Base-by-base conservation (phyloP, 2,113 vertebrate genomes). In the Parus major region DNA sequence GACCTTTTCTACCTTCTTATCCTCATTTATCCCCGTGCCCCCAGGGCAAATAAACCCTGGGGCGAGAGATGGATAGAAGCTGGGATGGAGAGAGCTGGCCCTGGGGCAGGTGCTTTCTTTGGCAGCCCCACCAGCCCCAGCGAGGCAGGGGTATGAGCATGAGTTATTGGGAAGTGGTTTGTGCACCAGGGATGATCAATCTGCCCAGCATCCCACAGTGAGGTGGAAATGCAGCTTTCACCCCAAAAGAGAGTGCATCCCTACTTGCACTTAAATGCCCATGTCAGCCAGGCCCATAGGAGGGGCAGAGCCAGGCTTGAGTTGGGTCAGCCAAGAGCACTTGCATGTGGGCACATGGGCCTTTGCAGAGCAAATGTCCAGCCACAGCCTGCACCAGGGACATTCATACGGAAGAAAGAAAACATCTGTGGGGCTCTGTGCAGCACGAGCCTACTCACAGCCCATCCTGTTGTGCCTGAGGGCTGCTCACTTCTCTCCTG, bases 1-100 rank as follows among this genome's bases (percentile, higher is more conserved):
- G n/a, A 95, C 85, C 41, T 96, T 98, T 98, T 94, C 97, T 97
- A 97, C 95, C 95, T 98, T 96, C 97, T 98, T 98, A 97, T 97
- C 91, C 96, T 76, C 96, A 96, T 98, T 98, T 98, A 76, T 87
- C 70, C 88, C 77, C 31, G 2, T 0, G 4, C 42, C 71, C 15
- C n/a, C 29, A 12, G 93, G 97, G 95, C 96, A 98, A 98, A 98
- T 97, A 97, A 98, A 98, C 90, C 96, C 86, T 23, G 60, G 85
- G 83, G 92, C 20, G 1, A 75, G 41, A 44, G 46, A n/a, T 84
- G 36, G 61, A n/a, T 49, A 36, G 46, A 52, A 69, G 46, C 46
- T 73, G 75, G 73, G 85, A 95, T 22, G 77, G 77, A 91, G 77
- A 73, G 49, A 86, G 87, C 82, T 55, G 33, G 13, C 27, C 63